Evolutionary conservation across 2,888 invertebrate genomes (phyloP).

Genomic region (Aspidapion aeneum): DNA sequence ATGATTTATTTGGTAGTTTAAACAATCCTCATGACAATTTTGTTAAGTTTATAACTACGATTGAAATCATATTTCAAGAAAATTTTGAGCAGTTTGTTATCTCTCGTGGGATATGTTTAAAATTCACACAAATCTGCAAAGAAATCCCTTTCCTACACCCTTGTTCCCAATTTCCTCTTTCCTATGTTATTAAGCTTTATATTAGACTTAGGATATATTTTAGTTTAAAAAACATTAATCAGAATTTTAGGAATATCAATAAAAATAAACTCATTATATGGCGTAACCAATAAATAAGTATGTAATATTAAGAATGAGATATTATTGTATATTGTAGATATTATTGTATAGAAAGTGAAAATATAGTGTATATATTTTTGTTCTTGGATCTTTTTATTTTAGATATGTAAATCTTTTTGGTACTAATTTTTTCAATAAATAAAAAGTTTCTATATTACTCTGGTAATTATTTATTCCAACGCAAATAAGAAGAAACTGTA

Average conservation of each 20-base stretch:
- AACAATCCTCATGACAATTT: constrained; percentile 12
- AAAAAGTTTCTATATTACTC: no score
- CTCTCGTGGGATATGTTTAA: neutral
- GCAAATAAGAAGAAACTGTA: no score
- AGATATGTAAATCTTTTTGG: no score
- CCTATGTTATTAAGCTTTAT: neutral
- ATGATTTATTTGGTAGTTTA: constrained; percentile 9
- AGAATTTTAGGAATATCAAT: neutral
- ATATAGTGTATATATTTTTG: no score
- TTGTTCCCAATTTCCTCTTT: neutral
- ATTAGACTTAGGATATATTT: neutral
- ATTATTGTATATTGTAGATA: no score
- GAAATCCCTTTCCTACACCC: neutral
- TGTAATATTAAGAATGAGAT: no score
- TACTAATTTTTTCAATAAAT: no score
- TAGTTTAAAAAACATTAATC: neutral
- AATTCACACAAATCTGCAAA: neutral
- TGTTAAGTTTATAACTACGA: constrained; percentile 9
- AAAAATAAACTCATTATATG: neutral
- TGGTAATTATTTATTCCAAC: no score
- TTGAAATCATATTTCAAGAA: constrained; percentile 10
- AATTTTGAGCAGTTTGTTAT: constrained; percentile 9
- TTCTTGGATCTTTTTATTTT: neutral
- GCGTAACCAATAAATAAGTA: neutral
- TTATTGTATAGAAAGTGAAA: no score